These are phyloP conservation scores for Enteromius thamalakanensis DNA, from an alignment of 2,797 vertebrate genomes.

Conservation along the genomic window DNA sequence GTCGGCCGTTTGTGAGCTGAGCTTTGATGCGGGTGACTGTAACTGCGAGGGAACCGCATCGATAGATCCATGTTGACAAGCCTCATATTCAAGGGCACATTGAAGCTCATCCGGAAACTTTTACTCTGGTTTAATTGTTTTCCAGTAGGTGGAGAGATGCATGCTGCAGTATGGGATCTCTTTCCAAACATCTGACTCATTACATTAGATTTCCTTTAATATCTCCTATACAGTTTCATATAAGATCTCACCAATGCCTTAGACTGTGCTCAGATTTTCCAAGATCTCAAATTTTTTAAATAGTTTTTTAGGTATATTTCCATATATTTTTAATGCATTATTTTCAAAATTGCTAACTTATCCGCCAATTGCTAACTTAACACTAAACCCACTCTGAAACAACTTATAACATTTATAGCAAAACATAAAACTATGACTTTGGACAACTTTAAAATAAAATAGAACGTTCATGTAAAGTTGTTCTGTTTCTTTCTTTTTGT, in stretches of 20 bases:
- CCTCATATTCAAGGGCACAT: conserved; percentile 82
- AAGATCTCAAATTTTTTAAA: neutral
- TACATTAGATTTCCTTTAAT: neutral
- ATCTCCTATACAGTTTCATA: neutral
- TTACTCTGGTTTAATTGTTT: conserved; percentile 62
- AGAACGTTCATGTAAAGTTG: neutral
- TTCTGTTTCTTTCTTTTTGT: neutral
- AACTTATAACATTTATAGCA: neutral
- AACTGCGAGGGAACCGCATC: conserved; percentile 74
- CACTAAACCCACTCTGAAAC: neutral
- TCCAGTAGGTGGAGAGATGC: conserved; percentile 16
- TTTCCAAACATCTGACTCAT: neutral
- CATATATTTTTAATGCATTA: neutral
- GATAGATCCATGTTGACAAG: conserved; percentile 83
- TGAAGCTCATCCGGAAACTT: conserved; percentile 74
- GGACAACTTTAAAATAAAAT: neutral
- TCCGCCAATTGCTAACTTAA: too few relatives aligned
- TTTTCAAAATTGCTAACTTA: neutral
- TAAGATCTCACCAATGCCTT: neutral
- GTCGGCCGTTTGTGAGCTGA: conserved; percentile 78
- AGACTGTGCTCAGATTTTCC: neutral
- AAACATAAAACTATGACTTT: neutral
- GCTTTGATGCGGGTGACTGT: conserved; percentile 76
- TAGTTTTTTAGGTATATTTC: neutral
- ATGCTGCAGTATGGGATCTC: neutral